These are phyloP conservation scores for Orientallactaga sibirica DNA, from an alignment of 2,797 vertebrate genomes.

Conservation along the genomic window DNA sequence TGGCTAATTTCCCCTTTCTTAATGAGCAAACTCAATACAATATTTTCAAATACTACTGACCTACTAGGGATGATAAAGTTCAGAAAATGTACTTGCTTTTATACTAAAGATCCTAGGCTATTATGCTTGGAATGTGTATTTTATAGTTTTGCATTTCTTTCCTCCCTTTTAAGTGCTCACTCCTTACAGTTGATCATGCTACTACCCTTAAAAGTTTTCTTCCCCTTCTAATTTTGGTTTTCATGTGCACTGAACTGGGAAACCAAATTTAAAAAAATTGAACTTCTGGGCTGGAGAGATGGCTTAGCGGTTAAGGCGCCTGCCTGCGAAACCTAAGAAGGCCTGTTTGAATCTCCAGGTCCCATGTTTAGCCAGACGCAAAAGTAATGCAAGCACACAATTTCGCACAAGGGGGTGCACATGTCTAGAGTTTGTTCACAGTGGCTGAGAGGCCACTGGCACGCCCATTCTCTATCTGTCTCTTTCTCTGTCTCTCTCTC, in stretches of 20 bases:
- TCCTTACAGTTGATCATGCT: conserved; percentile 43
- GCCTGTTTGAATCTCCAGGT: too few species aligned
- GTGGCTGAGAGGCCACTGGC: too few species aligned
- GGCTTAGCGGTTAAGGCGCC: too few species aligned
- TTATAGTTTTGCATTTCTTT: conserved; percentile 53
- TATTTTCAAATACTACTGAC: conserved; percentile 59
- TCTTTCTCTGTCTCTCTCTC: too few species aligned
- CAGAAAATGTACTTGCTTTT: conserved; percentile 46
- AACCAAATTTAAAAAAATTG: background rate
- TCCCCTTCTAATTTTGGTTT: conserved; percentile 53
- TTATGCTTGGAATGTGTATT: conserved; percentile 31
- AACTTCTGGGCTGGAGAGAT: too few species aligned
- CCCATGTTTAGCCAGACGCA: too few species aligned
- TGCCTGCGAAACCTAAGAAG: too few species aligned
- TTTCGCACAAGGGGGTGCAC: too few species aligned
- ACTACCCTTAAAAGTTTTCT: conserved; percentile 66
- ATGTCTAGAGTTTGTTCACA: too few species aligned
- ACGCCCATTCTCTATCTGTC: too few species aligned
- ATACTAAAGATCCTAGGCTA: conserved; percentile 2
- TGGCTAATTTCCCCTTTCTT: conserved; percentile 59
- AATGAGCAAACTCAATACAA: conserved; percentile 59
- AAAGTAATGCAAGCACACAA: too few species aligned
- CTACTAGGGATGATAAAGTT: conserved; percentile 14
- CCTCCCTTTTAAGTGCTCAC: conserved; percentile 50
- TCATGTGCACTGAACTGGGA: conserved; percentile 51